Conservation (phyloP, 1,140 invertebrate species). For the Octopus bimaculoides region DNA sequence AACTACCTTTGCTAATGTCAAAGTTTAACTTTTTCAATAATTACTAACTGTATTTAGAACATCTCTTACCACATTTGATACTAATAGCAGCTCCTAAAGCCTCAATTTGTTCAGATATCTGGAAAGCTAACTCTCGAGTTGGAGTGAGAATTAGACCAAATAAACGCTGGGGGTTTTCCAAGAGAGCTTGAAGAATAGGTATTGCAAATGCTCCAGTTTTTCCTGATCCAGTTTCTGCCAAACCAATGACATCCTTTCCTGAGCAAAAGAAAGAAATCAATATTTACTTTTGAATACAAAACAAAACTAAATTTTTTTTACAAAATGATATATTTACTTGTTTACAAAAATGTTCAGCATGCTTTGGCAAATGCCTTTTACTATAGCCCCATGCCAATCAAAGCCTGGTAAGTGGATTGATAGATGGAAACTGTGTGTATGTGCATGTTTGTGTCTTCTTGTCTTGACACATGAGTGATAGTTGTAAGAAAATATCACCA, state of each 20-base stretch:
- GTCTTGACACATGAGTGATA: no score
- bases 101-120: conserved; percentile 92
- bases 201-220: conserved; percentile 97
- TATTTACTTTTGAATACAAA: neutral
- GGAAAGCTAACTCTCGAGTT: conserved; percentile 94
- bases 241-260: conserved; percentile 91
- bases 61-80: conserved; percentile 80
- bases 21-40: no score
- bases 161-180: conserved; percentile 88
- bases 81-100: conserved; percentile 75
- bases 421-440: no score
- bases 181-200: conserved; percentile 87
- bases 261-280: conserved; percentile 27
- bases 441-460: no score
- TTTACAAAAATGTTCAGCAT: no score
- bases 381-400: no score
- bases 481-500: no score
- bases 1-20: no score
- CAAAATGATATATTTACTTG: neutral
- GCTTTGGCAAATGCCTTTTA: no score
- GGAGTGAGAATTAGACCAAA: conserved; percentile 94
- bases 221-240: conserved; percentile 97
- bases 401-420: no score
- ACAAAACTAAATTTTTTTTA: neutral
- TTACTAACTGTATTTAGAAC: no score